Conservation (phyloP, 35 echinoderm and acorn worm species). For the Eucidaris tribuloides region DNA sequence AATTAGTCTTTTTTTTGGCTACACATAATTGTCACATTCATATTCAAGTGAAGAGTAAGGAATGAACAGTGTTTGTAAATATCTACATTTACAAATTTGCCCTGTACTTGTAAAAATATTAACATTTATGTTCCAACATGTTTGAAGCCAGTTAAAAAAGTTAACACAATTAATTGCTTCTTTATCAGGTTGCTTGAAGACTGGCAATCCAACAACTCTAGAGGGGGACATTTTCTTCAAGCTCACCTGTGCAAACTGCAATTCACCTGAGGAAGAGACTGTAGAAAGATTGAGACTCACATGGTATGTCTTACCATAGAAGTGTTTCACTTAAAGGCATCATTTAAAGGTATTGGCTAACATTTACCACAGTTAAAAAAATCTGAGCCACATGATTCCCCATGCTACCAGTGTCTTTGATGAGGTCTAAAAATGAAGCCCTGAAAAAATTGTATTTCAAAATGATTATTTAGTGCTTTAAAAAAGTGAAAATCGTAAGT, state of each 20-base stretch:
- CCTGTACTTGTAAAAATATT: not conserved
- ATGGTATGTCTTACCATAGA: conserved; percentile 59
- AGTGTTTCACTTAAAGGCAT: not conserved
- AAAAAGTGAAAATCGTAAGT: too few relatives aligned
- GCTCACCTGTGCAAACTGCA: conserved; percentile 68
- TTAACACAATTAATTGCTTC: not conserved
- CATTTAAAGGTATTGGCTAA: too few relatives aligned
- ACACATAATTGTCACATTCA: not conserved
- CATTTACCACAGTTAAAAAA: too few relatives aligned
- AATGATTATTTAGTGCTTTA: too few relatives aligned
- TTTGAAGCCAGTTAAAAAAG: not conserved
- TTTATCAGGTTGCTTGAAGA: conserved; percentile 72
- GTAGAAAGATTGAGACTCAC: conserved; percentile 81
- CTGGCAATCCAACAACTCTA: conserved; percentile 73
- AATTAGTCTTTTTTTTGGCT: not conserved
- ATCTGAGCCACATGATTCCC: too few relatives aligned
- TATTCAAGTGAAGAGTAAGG: not conserved
- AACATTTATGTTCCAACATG: not conserved
- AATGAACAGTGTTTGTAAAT: not conserved
- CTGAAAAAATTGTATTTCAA: too few relatives aligned
- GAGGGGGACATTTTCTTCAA: conserved; percentile 90
- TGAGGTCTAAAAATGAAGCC: too few relatives aligned
- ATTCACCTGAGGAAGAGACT: conserved; percentile 47
- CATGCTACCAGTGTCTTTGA: too few relatives aligned
- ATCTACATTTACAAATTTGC: not conserved